Evolutionary conservation across 2,888 invertebrate species (phyloP), one percentile per base, ranked within the genome.

Genomic region (Drosophila mettleri): DNA sequence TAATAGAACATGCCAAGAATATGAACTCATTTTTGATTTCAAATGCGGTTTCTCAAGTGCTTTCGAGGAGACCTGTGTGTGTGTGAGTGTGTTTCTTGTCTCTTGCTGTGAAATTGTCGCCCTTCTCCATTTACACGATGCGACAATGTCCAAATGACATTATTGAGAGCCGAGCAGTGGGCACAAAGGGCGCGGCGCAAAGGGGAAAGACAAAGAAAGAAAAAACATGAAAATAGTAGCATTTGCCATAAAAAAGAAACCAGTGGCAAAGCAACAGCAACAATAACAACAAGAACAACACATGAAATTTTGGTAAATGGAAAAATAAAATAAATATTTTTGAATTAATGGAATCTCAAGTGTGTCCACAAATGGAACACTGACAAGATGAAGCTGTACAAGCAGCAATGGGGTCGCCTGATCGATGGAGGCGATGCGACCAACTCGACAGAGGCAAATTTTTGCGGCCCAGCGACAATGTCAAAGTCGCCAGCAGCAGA

Each of bases 321-420:
- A 52, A 69, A 80, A 74, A 79, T 65, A 80, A 88, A 78, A 73
- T 67, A 86, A 86, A 86, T 88, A 85, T 88, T 85, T 89, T 79
- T 68, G 83, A 83, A 87, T 85, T 85, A 85, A 89, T 85, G 89
- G 85, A 85, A 87, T 82, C 86, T 85, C 85, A 85, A 85, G 85
- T 85, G 85, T 89, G 89, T 89, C 88, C 89, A 85, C 85, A 85
- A 88, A 88, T 85, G 88, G 82, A 86, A 84, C 74, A 73, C 63
- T 77, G 78, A 69, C 69, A 80, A 68, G 29, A 55, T 57, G 58
- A 62, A 45, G 46, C 31, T 38, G 61, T 16, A 51, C n/a, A 45
- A 52, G 53, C 33, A 22, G 67, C 78, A 68, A 43, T 74, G 74
- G 74, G 74, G 74, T 75, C 65, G 74, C 54, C 79, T 65, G 79